phyloP scores from a whole-genome alignment of 2,888 invertebrate genomes.

The Glyphotaelius pellucidus region DNA sequence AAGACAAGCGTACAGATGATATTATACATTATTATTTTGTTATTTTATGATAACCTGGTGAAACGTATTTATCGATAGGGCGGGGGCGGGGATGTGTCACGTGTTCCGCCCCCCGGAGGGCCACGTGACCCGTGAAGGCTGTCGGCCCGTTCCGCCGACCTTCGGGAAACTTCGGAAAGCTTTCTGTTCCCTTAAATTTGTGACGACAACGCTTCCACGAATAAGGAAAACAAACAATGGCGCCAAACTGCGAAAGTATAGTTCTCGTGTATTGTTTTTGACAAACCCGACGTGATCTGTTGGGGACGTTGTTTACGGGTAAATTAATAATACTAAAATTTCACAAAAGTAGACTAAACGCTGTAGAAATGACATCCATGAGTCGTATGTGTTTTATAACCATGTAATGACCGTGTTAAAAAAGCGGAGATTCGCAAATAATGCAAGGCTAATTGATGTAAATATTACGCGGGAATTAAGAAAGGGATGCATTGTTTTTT shows the following conservation, averaged over 20 bases:
- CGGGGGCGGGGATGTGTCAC: neutral
- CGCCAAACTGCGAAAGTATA: neutral
- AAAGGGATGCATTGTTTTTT: too few relatives aligned
- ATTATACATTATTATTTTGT: neutral
- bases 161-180: neutral
- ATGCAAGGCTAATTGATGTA: too few relatives aligned
- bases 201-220: neutral
- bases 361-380: too few relatives aligned
- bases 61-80: neutral
- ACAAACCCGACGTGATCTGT: neutral
- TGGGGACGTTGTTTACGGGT: neutral
- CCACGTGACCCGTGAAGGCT: slow-evolving; percentile 25
- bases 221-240: neutral
- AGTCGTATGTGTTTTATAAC: too few relatives aligned
- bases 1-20: neutral
- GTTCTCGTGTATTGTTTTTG: neutral
- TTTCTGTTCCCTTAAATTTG: too few relatives aligned
- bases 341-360: neutral
- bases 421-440: too few relatives aligned
- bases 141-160: neutral
- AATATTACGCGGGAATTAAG: too few relatives aligned
- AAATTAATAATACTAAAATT: neutral
- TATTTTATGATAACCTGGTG: neutral
- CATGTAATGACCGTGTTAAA: too few relatives aligned
- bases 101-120: neutral